Evolutionary conservation across 2,888 invertebrate genomes (phyloP), one percentile per base, ranked within the genome.

Genomic region (Cryptocheilus praepositus): DNA sequence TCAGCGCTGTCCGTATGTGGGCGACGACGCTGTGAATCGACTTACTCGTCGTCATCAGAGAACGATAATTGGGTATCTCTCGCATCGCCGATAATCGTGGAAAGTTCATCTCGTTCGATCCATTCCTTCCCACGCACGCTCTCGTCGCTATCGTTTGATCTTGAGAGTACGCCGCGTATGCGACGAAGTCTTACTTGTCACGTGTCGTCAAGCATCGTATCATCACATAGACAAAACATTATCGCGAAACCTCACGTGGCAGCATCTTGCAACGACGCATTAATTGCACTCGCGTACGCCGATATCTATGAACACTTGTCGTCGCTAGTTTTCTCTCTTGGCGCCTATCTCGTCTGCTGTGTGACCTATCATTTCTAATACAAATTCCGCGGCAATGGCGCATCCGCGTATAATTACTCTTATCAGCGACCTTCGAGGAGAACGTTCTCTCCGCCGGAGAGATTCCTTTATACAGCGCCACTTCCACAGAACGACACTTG

Each of bases 1-100:
- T 57, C 55, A 57, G 18, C 54, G 43, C 25, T 61, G 55, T 55
- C 15, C 19, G 60, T 5, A 18, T 22, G 44, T 45, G 59, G 56
- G 51, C 36, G 60, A 51, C 55, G 46, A 13, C 43, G 22, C 46
- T 46, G 49, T 22, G 44, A 45, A 22, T 28, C 57, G 56, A 71
- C 66, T 61, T 68, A 61, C 64, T 66, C 55, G 63, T 65, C 64
- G 56, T 62, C 52, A 59, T 57, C 45, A 64, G 22, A 22, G 54
- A 52, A 55, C 43, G 58, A 46, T 72, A 72, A 74, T 72, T 63
- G 69, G 64, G 51, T 61, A 46, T 51, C 66, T 69, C 25, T 46
- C 65, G 62, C 61, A 21, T 64, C 60, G 52, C 67, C 13, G 36
- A 36, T 36, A 36, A 36, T 36, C 36, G 36, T 7, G 7, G 36